These are phyloP conservation scores for Lepidostoma basale DNA, from an alignment of 1,140 invertebrate genomes.

Conservation along the genomic window DNA sequence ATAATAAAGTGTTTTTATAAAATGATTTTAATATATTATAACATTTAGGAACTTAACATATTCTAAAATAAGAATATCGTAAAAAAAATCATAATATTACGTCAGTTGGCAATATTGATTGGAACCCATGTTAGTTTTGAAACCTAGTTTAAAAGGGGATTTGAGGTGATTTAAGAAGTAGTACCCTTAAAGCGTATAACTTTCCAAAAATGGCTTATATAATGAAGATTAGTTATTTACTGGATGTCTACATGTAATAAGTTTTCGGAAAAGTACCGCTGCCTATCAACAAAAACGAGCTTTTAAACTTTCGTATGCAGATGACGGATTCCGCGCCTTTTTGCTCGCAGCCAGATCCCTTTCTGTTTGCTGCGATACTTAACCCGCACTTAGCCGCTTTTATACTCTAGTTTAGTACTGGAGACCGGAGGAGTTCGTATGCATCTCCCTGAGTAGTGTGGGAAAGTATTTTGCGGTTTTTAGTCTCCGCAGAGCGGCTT, in stretches of 20 bases:
- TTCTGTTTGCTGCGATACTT: slow-evolving; percentile 9
- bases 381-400: background rate
- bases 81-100: no score
- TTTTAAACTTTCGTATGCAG: background rate
- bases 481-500: slow-evolving; percentile 17
- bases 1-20: no score
- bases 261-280: background rate
- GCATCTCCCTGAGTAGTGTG: slow-evolving; percentile 31
- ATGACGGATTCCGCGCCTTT: background rate
- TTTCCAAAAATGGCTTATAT: no score
- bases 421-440: slow-evolving; percentile 12
- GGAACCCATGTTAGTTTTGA: no score
- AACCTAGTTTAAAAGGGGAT: no score
- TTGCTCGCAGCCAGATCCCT: background rate
- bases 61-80: no score
- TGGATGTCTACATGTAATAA: background rate
- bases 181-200: no score
- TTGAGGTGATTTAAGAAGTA: no score
- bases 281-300: background rate
- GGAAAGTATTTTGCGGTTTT: slow-evolving; percentile 42
- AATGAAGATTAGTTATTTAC: no score
- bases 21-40: no score
- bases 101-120: no score
- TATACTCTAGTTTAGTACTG: slow-evolving; percentile 25
- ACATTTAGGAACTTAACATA: no score